A percentile compares a stretch with the other conserved stretches of the same genome.
Evolutionary conservation across 2,113 vertebrate genomes (phyloP).

Genomic region (Columba livia): DNA sequence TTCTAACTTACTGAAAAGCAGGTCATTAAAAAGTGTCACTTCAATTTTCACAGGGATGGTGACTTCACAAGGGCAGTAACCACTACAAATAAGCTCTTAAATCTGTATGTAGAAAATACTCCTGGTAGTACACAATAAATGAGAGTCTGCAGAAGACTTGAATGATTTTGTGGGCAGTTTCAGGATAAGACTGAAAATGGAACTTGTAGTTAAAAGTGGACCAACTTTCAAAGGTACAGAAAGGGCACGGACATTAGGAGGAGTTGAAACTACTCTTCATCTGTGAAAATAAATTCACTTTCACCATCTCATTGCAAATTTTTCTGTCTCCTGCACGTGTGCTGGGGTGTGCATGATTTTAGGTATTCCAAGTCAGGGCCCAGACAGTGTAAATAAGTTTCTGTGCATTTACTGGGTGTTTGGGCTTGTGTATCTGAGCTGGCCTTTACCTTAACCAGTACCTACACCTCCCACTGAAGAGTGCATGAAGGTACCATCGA

Average conservation of each 20-base stretch:
- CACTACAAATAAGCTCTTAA: constrained; percentile 48
- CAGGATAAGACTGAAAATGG: constrained; percentile 1
- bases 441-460: neutral
- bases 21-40: constrained; percentile 66
- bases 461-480: constrained; percentile 6
- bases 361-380: neutral
- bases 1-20: constrained; percentile 56
- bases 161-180: neutral
- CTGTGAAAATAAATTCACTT: neutral
- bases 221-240: neutral
- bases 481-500: neutral
- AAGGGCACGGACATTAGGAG: neutral
- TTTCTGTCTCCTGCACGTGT: neutral
- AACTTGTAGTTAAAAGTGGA: neutral
- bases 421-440: neutral
- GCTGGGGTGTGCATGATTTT: neutral
- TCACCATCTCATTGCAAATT: neutral
- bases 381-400: neutral
- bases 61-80: constrained; percentile 58
- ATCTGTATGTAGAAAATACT: constrained; percentile 48
- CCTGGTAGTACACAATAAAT: neutral
- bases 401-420: neutral
- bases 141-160: neutral
- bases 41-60: constrained; percentile 59
- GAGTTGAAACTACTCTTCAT: neutral